phyloP scores from a whole-genome alignment of 2,113 vertebrate species.

The Pandion haliaetus region DNA sequence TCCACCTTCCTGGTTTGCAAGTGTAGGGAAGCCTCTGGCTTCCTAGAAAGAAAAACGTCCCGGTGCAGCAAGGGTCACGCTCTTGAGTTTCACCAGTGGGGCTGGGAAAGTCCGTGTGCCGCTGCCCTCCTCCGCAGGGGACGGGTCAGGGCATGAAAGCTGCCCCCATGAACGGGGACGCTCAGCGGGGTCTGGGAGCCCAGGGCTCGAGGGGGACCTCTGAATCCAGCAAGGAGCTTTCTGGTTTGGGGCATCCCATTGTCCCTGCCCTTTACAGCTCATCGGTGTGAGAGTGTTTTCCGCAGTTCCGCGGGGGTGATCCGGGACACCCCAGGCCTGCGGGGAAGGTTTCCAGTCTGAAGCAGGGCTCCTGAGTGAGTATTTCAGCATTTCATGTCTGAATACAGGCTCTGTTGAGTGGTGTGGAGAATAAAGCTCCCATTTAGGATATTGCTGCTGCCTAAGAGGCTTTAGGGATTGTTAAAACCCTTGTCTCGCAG shows the following conservation, averaged over 20 bases:
- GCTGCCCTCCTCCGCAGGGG: background rate
- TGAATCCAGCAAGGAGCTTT: background rate
- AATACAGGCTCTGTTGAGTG: constrained; percentile 21
- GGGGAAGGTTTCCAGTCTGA: background rate
- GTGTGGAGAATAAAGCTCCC: constrained; percentile 35
- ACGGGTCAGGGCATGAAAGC: fast-evolving
- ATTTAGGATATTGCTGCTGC: constrained; percentile 52
- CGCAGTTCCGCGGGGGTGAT: background rate
- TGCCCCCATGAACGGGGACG: background rate
- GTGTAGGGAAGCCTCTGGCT: background rate
- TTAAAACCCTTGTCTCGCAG: constrained; percentile 44
- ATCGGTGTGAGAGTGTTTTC: background rate
- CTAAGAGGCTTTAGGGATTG: constrained; percentile 65
- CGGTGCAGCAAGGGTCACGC: background rate
- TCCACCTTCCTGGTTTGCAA: background rate
- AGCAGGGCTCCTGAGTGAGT: background rate
- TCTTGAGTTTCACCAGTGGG: background rate
- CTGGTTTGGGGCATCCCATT: background rate
- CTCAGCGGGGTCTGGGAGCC: background rate
- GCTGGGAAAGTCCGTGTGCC: background rate
- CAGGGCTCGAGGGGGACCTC: background rate
- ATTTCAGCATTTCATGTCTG: background rate
- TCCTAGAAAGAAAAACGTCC: background rate
- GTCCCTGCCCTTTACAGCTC: background rate
- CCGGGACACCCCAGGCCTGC: background rate